A percentile compares a stretch with the other conserved stretches of the same genome.
phyloP scores from a whole-genome alignment of 2,888 invertebrate genomes.

The Hylaea fasciaria region DNA sequence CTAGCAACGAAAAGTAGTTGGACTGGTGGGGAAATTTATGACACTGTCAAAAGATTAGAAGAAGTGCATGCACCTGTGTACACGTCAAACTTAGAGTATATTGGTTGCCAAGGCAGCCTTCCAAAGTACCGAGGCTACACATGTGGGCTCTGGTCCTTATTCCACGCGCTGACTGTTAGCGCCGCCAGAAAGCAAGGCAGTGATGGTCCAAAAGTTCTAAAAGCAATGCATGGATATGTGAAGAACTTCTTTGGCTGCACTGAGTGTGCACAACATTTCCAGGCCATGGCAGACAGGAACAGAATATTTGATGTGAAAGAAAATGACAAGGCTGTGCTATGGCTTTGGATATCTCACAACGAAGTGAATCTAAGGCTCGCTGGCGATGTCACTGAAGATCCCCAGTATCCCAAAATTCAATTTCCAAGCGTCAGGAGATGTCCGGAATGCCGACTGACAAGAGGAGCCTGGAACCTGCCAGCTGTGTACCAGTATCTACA shows the following conservation, averaged over 20 bases:
- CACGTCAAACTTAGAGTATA: constrained; percentile 84
- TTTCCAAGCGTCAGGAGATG: constrained; percentile 91
- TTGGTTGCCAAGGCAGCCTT: constrained; percentile 93
- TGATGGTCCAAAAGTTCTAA: constrained; percentile 89
- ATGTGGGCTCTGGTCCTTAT: constrained; percentile 97
- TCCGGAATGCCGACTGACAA: constrained; percentile 85
- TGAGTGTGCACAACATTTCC: constrained; percentile 95
- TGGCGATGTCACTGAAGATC: constrained; percentile 96
- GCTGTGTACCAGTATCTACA: constrained; percentile 87
- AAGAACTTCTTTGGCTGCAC: constrained; percentile 97
- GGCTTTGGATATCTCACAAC: constrained; percentile 98
- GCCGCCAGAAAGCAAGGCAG: constrained; percentile 82
- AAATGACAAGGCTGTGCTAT: constrained; percentile 91
- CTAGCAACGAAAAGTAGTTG: constrained; percentile 77
- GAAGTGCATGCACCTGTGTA: constrained; percentile 83
- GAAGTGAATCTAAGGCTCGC: constrained; percentile 94
- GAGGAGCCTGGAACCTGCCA: constrained; percentile 86
- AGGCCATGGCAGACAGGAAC: constrained; percentile 90
- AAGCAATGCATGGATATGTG: constrained; percentile 94
- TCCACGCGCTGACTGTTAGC: constrained; percentile 95
- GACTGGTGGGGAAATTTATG: constrained; percentile 85
- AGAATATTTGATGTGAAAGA: constrained; percentile 88
- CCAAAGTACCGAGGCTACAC: constrained; percentile 93
- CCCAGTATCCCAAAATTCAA: constrained; percentile 93
- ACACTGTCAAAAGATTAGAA: constrained; percentile 84